Conservation (phyloP, 2,113 vertebrate species). For the Physeter macrocephalus region DNA sequence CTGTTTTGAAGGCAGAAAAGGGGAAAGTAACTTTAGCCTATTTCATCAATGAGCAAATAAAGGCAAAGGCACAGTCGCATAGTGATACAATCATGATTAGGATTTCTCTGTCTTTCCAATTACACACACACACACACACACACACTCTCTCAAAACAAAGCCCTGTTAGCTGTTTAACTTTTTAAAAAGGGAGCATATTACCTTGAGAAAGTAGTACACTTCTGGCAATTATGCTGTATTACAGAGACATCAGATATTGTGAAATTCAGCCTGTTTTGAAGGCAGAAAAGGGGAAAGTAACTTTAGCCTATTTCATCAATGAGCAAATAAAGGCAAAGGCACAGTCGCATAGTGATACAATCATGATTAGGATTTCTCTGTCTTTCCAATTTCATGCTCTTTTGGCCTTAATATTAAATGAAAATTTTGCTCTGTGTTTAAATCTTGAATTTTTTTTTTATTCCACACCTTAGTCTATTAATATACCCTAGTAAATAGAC, state of each 20-base stretch:
- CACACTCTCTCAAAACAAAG: not conserved
- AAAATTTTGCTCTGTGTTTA: not conserved
- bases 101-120: not conserved
- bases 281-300: not conserved
- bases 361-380: not conserved
- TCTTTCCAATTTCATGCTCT: not conserved
- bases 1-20: not conserved
- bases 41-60: not conserved
- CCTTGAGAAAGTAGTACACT: not conserved
- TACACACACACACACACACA: too few species aligned
- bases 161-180: not conserved
- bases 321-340: not conserved
- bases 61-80: not conserved
- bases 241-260: not conserved
- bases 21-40: not conserved
- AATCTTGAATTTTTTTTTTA: not conserved
- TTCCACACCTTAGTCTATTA: not conserved
- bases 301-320: not conserved
- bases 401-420: slow-evolving; percentile 17
- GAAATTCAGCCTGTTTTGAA: not conserved
- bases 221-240: not conserved
- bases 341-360: not conserved
- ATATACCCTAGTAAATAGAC: not conserved
- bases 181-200: not conserved
- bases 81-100: not conserved